These are phyloP conservation scores for Torymus aiolomorphi DNA, from an alignment of 2,888 invertebrate genomes.

Conservation along the genomic window DNA sequence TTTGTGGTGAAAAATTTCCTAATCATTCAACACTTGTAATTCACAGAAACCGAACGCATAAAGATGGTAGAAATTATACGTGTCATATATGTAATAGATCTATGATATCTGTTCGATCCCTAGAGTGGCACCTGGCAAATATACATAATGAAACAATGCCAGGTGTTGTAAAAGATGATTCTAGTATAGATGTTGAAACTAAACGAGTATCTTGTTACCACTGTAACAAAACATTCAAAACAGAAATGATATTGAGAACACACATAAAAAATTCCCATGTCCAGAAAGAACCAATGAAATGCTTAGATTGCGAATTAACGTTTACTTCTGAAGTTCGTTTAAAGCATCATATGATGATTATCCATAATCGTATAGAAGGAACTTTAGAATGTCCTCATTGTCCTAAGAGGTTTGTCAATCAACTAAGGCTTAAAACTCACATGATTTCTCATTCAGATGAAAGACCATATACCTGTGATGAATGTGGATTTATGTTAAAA, in stretches of 20 bases:
- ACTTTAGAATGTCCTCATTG: conserved; percentile 72
- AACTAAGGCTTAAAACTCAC: conserved; percentile 72
- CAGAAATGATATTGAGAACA: conserved; percentile 73
- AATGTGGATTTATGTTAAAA: conserved; percentile 73
- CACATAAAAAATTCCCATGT: conserved; percentile 73
- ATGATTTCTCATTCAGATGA: conserved; percentile 74
- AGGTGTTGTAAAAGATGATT: conserved; percentile 62
- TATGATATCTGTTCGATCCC: conserved; percentile 72
- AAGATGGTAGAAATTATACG: conserved; percentile 72
- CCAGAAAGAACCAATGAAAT: conserved; percentile 73
- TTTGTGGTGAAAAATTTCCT: conserved; percentile 73
- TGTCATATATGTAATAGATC: conserved; percentile 74
- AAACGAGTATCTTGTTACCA: conserved; percentile 71
- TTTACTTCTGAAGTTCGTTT: conserved; percentile 73
- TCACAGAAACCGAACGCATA: conserved; percentile 72
- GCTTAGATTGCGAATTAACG: conserved; percentile 69
- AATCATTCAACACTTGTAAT: conserved; percentile 74
- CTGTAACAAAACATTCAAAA: conserved; percentile 73
- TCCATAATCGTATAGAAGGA: conserved; percentile 71
- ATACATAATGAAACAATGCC: conserved; percentile 71
- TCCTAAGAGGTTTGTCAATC: conserved; percentile 73
- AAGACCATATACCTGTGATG: conserved; percentile 71
- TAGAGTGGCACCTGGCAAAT: conserved; percentile 73
- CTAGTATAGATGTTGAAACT: conserved; percentile 63
- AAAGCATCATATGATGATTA: conserved; percentile 74